Percentiles rank a stretch among this genome's conserved stretches.
Conservation (phyloP, 2,113 vertebrate genomes). For the Vanacampus margaritifer region DNA sequence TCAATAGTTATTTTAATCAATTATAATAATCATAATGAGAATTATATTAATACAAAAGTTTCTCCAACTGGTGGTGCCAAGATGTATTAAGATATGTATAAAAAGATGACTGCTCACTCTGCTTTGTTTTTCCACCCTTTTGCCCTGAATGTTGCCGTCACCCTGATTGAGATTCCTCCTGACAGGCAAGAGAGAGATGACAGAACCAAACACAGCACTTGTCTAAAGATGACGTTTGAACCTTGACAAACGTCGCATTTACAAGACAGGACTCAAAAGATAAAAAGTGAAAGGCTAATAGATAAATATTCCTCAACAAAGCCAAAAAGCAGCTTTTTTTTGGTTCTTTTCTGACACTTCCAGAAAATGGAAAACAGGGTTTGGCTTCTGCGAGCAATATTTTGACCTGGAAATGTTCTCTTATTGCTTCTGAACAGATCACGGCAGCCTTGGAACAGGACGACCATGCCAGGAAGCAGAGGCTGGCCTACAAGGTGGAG, state of each 20-base stretch:
- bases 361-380: not conserved
- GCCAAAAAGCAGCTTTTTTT: slow-evolving; percentile 25
- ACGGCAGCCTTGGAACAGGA: slow-evolving; percentile 90
- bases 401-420: not conserved
- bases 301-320: slow-evolving; percentile 29
- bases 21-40: not conserved
- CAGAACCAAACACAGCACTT: slow-evolving; percentile 38
- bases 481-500: slow-evolving; percentile 92
- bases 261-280: slow-evolving; percentile 44
- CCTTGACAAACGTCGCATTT: slow-evolving; percentile 60
- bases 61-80: not conserved
- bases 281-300: slow-evolving; percentile 43
- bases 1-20: too few relatives aligned
- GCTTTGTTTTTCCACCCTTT: not conserved
- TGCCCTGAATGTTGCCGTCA: slow-evolving; percentile 29
- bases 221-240: slow-evolving; percentile 53
- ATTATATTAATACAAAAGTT: not conserved
- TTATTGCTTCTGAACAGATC: slow-evolving; percentile 73
- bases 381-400: not conserved
- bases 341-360: slow-evolving; percentile 31
- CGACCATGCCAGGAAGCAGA: slow-evolving; percentile 90
- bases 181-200: slow-evolving; percentile 50
- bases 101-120: not conserved
- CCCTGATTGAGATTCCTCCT: slow-evolving; percentile 40
- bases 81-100: not conserved